Percentiles rank a stretch among this genome's conserved stretches.
Evolutionary conservation across 2,113 vertebrate species (phyloP).

Genomic region (Ageneiosus marmoratus): DNA sequence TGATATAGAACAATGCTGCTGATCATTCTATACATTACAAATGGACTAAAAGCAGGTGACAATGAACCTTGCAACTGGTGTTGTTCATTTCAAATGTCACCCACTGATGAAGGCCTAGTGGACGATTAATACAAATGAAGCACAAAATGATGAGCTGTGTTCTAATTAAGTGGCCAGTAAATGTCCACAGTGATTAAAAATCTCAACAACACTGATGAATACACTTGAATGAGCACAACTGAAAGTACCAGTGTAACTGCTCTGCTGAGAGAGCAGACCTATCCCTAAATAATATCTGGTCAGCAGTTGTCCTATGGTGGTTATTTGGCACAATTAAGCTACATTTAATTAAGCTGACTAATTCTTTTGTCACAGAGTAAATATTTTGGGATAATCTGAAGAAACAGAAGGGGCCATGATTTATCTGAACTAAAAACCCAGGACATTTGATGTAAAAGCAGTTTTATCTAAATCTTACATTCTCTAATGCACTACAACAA

Average conservation of each 20-base stretch:
- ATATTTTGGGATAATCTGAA: neutral
- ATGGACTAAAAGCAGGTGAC: no score
- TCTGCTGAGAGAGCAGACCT: neutral
- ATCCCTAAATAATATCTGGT: neutral
- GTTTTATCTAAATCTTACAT: neutral
- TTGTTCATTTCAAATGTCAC: no score
- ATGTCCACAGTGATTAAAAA: neutral
- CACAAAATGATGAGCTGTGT: neutral
- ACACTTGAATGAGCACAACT: neutral
- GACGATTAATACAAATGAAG: neutral
- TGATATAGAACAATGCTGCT: no score
- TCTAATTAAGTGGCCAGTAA: neutral
- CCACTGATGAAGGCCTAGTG: neutral
- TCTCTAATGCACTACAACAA: neutral
- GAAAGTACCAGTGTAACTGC: neutral
- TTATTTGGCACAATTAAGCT: neutral
- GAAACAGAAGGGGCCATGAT: neutral
- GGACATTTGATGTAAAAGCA: no score
- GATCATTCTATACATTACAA: no score
- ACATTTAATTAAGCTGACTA: neutral
- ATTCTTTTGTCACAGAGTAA: neutral
- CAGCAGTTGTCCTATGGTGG: neutral
- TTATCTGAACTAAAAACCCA: neutral
- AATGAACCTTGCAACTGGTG: no score
- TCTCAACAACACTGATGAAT: neutral